Base-by-base conservation (phyloP, 2,888 invertebrate species). In the Pecten maximus region DNA sequence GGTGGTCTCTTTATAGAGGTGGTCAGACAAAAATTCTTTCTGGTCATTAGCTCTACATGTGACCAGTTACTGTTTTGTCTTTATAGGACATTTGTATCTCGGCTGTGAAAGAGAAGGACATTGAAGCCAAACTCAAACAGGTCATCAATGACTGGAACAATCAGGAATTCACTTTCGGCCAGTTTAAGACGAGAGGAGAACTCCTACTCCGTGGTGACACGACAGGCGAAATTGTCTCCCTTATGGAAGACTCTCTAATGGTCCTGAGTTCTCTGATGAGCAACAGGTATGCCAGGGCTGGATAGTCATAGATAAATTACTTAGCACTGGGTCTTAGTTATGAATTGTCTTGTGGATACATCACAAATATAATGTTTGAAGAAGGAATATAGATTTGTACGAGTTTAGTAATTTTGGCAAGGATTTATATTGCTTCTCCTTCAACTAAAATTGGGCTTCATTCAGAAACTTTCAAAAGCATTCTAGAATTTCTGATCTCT, bases 21-120 rank as follows among this genome's bases (percentile, higher is more conserved):
- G 12, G 16, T 48, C 19, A 8, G 19, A 15, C 48, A 48, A 1
- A 16, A 8, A 19, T 19, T 48, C 16, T 48, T 4, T 48, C 48
- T 19, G 12, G 48, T 48, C 48, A 48, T 4, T 48, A 19, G 23
- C n/a, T 19, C 54, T 54, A n/a, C 54, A 54, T 2, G 23, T 54
- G 54, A n/a, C n/a, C 19, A 87, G 28, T 28, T 74, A 1, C 89
- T 60, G 87, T 89, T 4, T 28, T 35, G 54, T 90, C 0, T 95
- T n/a, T n/a, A n/a, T n/a, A 98, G 98, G 99, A 99, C 96, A 99
- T 99, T 95, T 99, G 99, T 96, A 99, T 99, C 96, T 99, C 99
- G 86, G 99, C 99, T 0, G 98, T 99, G 98, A 99, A 99, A 97
- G 99, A 99, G 96, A 98, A 99, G 96, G 99, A 99, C 95, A 99